Evolutionary conservation across 2,797 vertebrate species (phyloP), one percentile per base, ranked within the genome.

Genomic region (Salmo trutta): DNA sequence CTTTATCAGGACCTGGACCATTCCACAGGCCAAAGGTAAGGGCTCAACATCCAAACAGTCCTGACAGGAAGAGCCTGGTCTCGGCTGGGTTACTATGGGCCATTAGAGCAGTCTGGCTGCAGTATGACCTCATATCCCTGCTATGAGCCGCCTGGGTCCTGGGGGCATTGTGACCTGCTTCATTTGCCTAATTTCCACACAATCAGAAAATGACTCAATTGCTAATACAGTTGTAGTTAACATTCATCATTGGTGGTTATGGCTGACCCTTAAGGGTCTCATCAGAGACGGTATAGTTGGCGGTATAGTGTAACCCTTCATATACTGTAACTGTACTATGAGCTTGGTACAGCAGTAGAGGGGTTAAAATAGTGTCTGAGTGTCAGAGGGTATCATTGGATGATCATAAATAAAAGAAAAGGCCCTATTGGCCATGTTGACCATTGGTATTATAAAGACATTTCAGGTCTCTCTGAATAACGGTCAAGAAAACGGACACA

Each of bases 71-170:
- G 24, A 66, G 24, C 21, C 12, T 21, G 12, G n/a, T 7, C 19
- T 59, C n/a, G 3, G 56, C 56, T 59, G 47, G 17, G 6, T 17
- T 73, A n/a, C 54, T 5, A 17, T 17, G 12, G 53, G 36, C 65
- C 47, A 76, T 74, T 70, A 79, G 24, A 69, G 59, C 74, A 67
- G 56, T 5, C 56, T 59, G n/a, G 6, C 19, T 71, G 62, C 41
- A 47, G 54, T 59, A 72, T 88, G 79, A 86, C 71, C 76, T 86
- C 81, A 84, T 74, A 24, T 71, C 74, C 73, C 70, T 72, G 75
- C 36, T n/a, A 59, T 54, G 62, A 68, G 74, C 71, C 53, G 41
- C 51, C 54, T 21, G 65, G 77, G 76, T 74, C 67, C 70, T 76
- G 70, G 77, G 47, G n/a, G 56, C 56, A 59, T 21, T 74, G 19